Evolutionary conservation across 1,140 invertebrate genomes (phyloP), one percentile per base, ranked within the genome.

Genomic region (Drosophila obscura): DNA sequence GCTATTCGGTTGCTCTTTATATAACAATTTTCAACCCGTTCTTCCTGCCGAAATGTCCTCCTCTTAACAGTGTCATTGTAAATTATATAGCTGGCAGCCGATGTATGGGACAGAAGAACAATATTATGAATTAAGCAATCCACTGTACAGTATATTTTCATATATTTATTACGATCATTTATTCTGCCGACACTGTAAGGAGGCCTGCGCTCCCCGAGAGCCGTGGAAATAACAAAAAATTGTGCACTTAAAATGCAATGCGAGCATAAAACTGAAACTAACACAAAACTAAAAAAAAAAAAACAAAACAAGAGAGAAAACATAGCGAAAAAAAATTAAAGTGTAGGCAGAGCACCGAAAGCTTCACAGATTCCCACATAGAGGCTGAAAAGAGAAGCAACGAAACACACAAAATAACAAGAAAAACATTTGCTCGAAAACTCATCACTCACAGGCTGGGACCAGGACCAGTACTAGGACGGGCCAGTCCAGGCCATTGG

Each of bases 391-490:
- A 24, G 41, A 58, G 64, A 65, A 45, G 19, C 41, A 60, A 43
- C 31, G 35, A 43, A 61, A 68, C 39, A 49, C n/a, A 72, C 60
- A 62, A 67, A 63, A 41, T 31, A 51, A 22, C 15, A 46, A 52
- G 46, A 60, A 64, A 68, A 74, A 77, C 57, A 74, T 74, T 81
- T 66, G 55, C 64, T 49, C 51, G 41, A 73, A 69, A 87, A 67
- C 81, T 85, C 81, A 85, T 87, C 81, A 85, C 73, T 85, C 81
- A 87, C 81, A 74, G 61, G 60, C 69, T 64, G 69, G 43, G 19
- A 5, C 39, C 39, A 28, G 26, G 26, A 35, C 31, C 31, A 35
- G 28, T 2, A 35, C 31, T 9, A 35, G 31, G 0, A 35, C 9
- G 31, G 35, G 11, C 35, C 35, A 39, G 35, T 39, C 1, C 35